Conservation (phyloP, 2,113 vertebrate species). For the Orientallactaga bullata region DNA sequence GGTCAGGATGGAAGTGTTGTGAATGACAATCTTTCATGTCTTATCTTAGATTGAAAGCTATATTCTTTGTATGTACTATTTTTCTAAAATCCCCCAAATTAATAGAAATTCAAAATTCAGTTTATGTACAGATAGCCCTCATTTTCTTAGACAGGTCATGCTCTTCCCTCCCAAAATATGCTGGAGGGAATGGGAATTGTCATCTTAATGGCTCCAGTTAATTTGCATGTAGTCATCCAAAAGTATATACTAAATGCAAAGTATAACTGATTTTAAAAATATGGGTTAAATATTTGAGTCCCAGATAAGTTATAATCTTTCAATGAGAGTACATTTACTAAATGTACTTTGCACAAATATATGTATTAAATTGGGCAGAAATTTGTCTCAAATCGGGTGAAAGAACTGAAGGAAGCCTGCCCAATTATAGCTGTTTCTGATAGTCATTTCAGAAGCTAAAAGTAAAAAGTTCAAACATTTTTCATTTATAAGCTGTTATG, state of each 20-base stretch:
- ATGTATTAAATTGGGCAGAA: conserved; percentile 48
- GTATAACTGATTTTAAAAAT: conserved; percentile 30
- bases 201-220: neutral
- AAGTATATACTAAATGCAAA: conserved; percentile 21
- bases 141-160: neutral
- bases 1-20: neutral
- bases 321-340: conserved; percentile 51
- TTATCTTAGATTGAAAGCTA: neutral
- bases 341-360: neutral
- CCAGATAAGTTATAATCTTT: conserved; percentile 40
- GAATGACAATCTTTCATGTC: neutral
- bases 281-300: neutral
- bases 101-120: neutral
- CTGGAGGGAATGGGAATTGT: neutral
- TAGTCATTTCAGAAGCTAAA: conserved; percentile 5
- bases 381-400: conserved; percentile 61
- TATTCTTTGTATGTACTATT: neutral
- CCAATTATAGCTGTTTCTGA: neutral
- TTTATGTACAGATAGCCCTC: neutral
- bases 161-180: neutral
- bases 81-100: neutral
- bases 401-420: neutral
- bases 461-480: neutral
- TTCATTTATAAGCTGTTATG: neutral
- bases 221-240: neutral